These are phyloP conservation scores for Crypturellus tataupa DNA, from an alignment of 2,797 vertebrate genomes.

Conservation along the genomic window DNA sequence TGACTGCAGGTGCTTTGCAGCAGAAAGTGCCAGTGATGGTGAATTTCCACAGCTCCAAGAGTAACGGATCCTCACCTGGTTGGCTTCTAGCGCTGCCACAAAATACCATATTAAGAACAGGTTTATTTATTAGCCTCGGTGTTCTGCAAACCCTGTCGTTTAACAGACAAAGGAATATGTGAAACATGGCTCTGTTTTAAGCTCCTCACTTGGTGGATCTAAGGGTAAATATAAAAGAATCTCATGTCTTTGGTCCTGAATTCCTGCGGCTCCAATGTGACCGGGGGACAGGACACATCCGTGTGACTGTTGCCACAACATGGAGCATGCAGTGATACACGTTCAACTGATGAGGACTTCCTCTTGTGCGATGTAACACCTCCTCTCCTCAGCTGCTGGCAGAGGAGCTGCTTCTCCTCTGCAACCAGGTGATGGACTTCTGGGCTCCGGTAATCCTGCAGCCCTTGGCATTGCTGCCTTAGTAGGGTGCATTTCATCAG, in stretches of 20 bases:
- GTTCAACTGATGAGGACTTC: neutral
- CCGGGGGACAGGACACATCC: neutral
- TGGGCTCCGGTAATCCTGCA: neutral
- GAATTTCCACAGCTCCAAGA: neutral
- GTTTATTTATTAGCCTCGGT: neutral
- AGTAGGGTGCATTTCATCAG: constrained; percentile 17
- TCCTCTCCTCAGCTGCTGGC: neutral
- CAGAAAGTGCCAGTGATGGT: neutral
- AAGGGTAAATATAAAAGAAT: neutral
- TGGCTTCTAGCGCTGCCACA: neutral
- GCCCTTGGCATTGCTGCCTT: neutral
- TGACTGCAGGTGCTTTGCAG: neutral
- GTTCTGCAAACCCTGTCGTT: neutral
- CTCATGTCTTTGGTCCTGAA: accelerated
- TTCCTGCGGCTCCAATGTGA: neutral
- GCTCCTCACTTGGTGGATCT: accelerated
- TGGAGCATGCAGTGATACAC: neutral
- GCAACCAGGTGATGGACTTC: neutral
- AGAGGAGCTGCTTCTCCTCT: neutral
- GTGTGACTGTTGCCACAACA: no score
- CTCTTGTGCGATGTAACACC: neutral
- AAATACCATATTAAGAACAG: neutral
- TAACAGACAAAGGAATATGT: neutral
- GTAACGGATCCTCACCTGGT: accelerated
- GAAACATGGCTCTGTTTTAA: accelerated